Conservation (phyloP, 2,113 vertebrate genomes). For the Chionis minor region DNA sequence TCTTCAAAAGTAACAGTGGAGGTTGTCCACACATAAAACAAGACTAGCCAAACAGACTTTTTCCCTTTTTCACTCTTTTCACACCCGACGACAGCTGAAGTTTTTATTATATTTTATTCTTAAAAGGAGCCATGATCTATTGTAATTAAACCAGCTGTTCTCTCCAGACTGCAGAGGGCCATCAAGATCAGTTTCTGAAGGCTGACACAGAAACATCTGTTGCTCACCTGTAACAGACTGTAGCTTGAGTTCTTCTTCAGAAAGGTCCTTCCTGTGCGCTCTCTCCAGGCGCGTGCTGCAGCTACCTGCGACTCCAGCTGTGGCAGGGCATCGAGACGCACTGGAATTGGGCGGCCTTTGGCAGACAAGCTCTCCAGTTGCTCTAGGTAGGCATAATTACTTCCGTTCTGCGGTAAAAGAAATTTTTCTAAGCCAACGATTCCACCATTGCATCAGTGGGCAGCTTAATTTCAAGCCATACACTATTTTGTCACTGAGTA, state of each 20-base stretch:
- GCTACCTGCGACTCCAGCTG: slow-evolving; percentile 97
- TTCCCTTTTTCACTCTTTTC: background rate
- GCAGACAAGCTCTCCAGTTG: slow-evolving; percentile 92
- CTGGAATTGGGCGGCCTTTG: slow-evolving; percentile 92
- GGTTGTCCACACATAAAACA: background rate
- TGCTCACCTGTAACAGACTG: slow-evolving; percentile 88
- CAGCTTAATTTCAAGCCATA: background rate
- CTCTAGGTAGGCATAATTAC: slow-evolving; percentile 91
- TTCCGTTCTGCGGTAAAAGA: slow-evolving; percentile 80
- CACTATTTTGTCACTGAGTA: background rate
- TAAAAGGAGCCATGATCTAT: background rate
- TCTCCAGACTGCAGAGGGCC: background rate
- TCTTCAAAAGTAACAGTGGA: background rate
- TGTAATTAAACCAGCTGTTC: background rate
- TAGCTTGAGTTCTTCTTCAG: slow-evolving; percentile 99
- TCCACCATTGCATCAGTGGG: background rate
- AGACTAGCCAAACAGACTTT: background rate
- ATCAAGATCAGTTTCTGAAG: background rate
- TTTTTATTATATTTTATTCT: background rate
- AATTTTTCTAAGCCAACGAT: background rate
- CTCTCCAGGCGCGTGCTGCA: slow-evolving; percentile 92
- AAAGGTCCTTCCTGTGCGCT: slow-evolving; percentile 93
- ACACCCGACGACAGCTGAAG: background rate
- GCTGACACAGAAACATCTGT: background rate
- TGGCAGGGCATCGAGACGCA: slow-evolving; percentile 88